phyloP scores from a whole-genome alignment of 2,888 invertebrate species.

The Dryomyza anilis region DNA sequence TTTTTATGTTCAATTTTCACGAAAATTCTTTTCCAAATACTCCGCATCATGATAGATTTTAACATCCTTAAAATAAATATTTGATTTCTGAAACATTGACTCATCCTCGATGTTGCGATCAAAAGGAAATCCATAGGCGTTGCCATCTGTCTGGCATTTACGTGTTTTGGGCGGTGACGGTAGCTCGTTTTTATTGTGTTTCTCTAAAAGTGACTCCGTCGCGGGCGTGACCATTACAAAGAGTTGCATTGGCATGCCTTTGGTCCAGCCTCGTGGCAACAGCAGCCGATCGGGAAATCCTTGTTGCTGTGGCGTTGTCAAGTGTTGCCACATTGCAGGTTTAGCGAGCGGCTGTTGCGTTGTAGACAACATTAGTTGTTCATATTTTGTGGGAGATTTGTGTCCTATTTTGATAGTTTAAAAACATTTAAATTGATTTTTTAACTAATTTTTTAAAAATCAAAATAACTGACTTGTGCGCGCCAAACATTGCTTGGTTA shows the following conservation, averaged over 20 bases:
- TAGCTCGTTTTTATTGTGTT: not conserved
- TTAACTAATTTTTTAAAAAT: not conserved
- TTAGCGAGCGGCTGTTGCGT: not conserved
- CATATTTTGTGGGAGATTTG: not conserved
- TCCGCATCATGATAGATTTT: conserved; percentile 4
- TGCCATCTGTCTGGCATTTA: not conserved
- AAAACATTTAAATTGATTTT: not conserved
- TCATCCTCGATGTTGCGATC: not conserved
- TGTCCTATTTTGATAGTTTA: not conserved
- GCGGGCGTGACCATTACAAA: not conserved
- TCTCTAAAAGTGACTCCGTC: not conserved
- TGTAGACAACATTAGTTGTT: not conserved
- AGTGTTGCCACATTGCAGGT: not conserved
- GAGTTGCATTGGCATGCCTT: conserved; percentile 7
- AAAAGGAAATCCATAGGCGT: conserved; percentile 2
- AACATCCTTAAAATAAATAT: not conserved
- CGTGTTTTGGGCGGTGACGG: not conserved
- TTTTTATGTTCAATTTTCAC: not conserved
- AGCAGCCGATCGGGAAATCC: conserved; percentile 7
- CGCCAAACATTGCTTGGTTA: not conserved
- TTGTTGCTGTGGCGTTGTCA: not conserved
- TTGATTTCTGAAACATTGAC: not conserved
- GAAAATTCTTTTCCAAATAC: not conserved
- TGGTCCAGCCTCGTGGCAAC: not conserved
- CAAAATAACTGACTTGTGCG: not conserved